Evolutionary conservation across 2,797 vertebrate genomes (phyloP).

Genomic region (Pygocentrus nattereri): DNA sequence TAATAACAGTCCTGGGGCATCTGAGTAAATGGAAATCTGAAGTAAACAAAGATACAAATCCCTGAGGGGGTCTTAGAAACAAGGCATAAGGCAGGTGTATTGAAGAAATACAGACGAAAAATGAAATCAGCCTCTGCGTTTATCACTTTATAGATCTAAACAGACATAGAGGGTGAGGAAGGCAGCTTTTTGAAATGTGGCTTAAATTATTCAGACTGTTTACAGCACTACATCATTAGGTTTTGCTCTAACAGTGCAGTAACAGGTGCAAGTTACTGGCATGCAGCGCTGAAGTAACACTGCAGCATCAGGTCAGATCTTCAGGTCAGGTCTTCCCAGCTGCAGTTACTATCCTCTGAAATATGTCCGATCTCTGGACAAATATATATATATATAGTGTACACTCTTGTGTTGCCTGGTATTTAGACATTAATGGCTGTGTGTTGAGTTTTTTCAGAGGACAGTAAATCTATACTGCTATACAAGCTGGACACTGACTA

Average conservation of each 20-base stretch:
- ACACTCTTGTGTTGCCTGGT: no score
- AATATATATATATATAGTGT: no score
- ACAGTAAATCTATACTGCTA: no score
- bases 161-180: neutral
- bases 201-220: conserved; percentile 1
- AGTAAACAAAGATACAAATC: neutral
- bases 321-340: neutral
- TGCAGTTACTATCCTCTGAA: no score
- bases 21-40: neutral
- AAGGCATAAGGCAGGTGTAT: neutral
- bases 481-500: no score
- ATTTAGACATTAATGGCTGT: no score
- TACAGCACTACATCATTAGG: neutral
- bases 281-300: neutral
- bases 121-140: neutral
- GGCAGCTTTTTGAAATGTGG: neutral
- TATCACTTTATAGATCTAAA: neutral
- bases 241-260: neutral
- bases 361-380: no score
- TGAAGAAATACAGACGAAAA: neutral
- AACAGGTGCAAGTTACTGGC: neutral
- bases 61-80: neutral
- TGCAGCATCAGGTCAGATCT: neutral
- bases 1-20: neutral
- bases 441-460: no score